These are phyloP conservation scores for Sebastes diploproa DNA, from an alignment of 2,797 vertebrate species.

Conservation along the genomic window DNA sequence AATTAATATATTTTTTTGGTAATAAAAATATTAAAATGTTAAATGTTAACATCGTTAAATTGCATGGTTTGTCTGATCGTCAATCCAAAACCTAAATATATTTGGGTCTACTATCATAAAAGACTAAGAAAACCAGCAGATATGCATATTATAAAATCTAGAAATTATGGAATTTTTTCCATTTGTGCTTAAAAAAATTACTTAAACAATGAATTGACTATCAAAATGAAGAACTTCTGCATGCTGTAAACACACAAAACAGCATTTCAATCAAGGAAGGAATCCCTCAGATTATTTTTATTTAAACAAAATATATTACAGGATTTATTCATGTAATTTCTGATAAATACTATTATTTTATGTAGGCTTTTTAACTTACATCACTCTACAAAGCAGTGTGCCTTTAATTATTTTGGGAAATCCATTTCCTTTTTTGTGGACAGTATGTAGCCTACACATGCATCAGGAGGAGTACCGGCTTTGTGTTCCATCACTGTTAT, in stretches of 20 bases:
- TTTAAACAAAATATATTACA: neutral
- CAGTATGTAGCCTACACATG: neutral
- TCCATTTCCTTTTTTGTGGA: neutral
- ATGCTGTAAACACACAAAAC: neutral
- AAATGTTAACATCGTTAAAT: neutral
- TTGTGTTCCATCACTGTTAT: neutral
- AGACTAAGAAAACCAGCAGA: neutral
- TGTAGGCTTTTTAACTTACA: neutral
- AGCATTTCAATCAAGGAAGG: neutral
- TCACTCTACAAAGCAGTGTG: neutral
- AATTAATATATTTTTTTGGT: neutral
- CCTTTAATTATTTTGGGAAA: neutral
- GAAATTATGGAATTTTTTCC: neutral
- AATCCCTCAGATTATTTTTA: neutral
- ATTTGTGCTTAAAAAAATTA: neutral
- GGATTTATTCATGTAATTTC: neutral
- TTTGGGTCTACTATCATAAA: neutral
- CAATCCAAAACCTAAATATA: neutral
- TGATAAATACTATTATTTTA: neutral
- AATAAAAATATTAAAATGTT: neutral
- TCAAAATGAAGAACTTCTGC: neutral
- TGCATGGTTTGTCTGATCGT: neutral
- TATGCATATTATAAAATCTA: neutral
- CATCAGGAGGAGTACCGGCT: neutral
- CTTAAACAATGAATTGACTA: no score